Evolutionary conservation across 2,113 vertebrate genomes (phyloP), one percentile per base, ranked within the genome.

Genomic region (Cochlearius cochlearius): DNA sequence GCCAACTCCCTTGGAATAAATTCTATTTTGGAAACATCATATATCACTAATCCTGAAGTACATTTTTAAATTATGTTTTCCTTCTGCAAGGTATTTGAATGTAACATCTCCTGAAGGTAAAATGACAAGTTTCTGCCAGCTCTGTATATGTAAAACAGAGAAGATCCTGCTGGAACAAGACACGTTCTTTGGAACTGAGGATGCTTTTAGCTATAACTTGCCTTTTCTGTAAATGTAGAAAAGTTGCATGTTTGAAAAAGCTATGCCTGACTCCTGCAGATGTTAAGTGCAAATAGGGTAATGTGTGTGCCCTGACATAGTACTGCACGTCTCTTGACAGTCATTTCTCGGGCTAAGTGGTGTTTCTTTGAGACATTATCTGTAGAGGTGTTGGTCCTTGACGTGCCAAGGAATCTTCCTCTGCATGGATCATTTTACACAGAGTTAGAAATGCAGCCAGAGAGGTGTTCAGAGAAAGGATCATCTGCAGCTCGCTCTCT

Each of bases 141-240:
- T 88, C 36, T 73, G 23, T 43, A 4, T 19, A 30, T 5, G 20
- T 38, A 63, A 72, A 79, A 73, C 26, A 78, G 26, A 83, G 49
- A 95, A 81, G 74, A 94, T 82, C 39, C 41, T 78, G 39, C 52
- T 72, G 88, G 60, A 82, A 36, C 26, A 85, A 72, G 52, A 39
- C 11, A 3, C 15, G 16, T 5, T 74, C 47, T 77, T 77, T 85
- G 77, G 39, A 95, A 75, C 49, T 36, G 77, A 87, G n/a, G 15
- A 68, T 90, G 56, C 15, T 68, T 47, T 68, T 68, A 50, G 49
- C 56, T 94, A 32, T 56, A 34, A 73, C 23, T 52, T 82, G 26
- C 49, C n/a, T 90, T 78, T 45, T 71, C 72, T 74, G 27, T 38
- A 71, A 66, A 29, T 50, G 41, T 41, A 72, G 73, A 55, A 45